Evolutionary conservation across 2,797 vertebrate genomes (phyloP).

Genomic region (Paramormyrops hopkinsi): DNA sequence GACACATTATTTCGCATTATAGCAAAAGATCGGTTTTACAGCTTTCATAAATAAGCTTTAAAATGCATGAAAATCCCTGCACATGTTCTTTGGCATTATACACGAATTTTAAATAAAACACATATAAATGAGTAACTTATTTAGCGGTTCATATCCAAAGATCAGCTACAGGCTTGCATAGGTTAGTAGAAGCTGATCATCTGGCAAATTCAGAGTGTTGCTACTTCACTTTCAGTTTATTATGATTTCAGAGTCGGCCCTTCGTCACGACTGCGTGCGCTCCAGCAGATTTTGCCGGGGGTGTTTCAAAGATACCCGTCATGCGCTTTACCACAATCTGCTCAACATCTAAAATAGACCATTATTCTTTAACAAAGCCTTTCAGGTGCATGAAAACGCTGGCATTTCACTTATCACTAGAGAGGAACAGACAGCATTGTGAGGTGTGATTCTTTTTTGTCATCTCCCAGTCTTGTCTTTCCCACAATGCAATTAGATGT

Average conservation of each 20-base stretch:
- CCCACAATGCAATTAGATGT: constrained; percentile 10
- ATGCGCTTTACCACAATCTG: neutral
- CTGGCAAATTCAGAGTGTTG: neutral
- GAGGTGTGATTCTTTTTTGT: neutral
- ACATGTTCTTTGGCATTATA: neutral
- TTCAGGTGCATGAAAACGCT: neutral
- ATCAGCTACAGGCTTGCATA: neutral
- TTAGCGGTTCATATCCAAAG: neutral
- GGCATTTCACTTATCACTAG: neutral
- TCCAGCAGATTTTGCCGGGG: neutral
- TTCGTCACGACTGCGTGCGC: neutral
- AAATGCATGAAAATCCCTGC: neutral
- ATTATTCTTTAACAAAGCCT: constrained; percentile 13
- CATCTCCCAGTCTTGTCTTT: neutral
- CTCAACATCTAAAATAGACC: constrained; percentile 5
- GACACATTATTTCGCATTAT: neutral
- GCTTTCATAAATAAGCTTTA: neutral
- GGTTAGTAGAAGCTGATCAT: neutral
- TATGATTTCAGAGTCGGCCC: neutral
- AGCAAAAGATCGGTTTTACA: neutral
- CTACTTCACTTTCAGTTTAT: neutral
- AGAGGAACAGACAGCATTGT: neutral
- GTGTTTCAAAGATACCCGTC: constrained; percentile 4
- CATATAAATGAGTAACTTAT: neutral
- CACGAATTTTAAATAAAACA: neutral